Evolutionary conservation across 2,888 invertebrate genomes (phyloP), one percentile per base, ranked within the genome.

Genomic region (Limnephilus rhombicus): DNA sequence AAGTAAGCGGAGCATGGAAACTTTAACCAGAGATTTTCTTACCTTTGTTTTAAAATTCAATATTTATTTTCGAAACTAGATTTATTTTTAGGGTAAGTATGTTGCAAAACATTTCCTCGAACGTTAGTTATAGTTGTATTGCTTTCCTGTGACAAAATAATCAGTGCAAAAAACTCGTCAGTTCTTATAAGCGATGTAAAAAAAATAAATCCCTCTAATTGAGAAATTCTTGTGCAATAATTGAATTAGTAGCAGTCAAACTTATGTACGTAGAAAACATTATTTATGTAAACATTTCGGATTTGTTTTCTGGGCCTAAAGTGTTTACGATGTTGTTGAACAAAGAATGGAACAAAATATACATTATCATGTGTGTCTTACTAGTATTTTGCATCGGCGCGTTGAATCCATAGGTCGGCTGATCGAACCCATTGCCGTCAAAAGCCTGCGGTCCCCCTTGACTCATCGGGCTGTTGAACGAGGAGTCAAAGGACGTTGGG

Each of bases 371-470:
- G 15, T 81, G 5, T 90, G 1, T 34, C 91, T 91, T 85, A 91
- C 91, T 80, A 24, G 85, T 81, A 82, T 91, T 90, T 4, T 91
- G 80, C 53, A 85, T 90, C 34, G 92, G 91, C 29, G 90, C 31
- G 29, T 91, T 92, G 37, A 86, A 92, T 87, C 92, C 93, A 92
- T 92, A 93, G 81, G 45, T 89, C 24, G 80, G 92, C 49, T 92
- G 90, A n/a, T 93, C 93, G 80, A 92, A 93, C 49, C 92, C 91
- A 31, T 80, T 91, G 34, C 91, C 90, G 83, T 92, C 88, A 81
- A 91, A 93, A 37, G 81, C 41, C 37, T 92, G 90, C 18, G 90
- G 90, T 11, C 68, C 89, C 89, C 53, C 88, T 85, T 90, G 92
- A 45, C 85, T 80, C 83, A 91, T 92, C 5, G 90, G 45, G 13